phyloP scores from a whole-genome alignment of 2,797 vertebrate species.

The Manis pentadactyla region DNA sequence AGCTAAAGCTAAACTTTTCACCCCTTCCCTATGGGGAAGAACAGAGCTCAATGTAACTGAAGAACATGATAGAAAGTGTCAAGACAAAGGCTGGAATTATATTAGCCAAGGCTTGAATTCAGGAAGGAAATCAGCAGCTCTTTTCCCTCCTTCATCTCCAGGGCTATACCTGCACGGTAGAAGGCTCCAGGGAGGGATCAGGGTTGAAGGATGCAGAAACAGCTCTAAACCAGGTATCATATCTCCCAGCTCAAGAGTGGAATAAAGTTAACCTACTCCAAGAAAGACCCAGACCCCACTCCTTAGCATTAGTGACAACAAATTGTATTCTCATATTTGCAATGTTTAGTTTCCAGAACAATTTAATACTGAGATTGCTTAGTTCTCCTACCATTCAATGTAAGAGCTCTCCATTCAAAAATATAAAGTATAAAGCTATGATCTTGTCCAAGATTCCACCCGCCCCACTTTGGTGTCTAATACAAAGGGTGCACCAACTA shows the following conservation, averaged over 20 bases:
- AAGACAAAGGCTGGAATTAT: conserved; percentile 8
- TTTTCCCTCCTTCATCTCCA: neutral
- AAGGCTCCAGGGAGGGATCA: neutral
- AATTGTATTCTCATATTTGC: neutral
- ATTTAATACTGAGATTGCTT: neutral
- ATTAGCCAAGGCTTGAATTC: neutral
- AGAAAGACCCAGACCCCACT: neutral
- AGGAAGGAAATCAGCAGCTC: neutral
- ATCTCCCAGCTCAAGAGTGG: neutral
- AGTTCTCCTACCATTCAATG: neutral
- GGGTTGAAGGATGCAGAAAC: neutral
- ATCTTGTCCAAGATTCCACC: neutral
- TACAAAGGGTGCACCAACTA: neutral
- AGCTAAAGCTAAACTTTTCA: conserved; percentile 55
- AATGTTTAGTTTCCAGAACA: neutral
- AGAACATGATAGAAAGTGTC: conserved; percentile 28
- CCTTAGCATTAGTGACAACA: neutral
- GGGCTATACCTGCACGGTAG: neutral
- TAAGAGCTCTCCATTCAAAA: neutral
- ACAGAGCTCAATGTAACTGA: neutral
- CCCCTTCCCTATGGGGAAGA: neutral
- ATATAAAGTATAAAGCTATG: neutral
- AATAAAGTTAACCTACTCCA: neutral
- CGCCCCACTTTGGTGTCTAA: no score
- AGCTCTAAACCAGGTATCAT: neutral